Base-by-base conservation (phyloP, 35 echinoderm and acorn worm genomes). In the Heliocidaris erythrogramma region DNA sequence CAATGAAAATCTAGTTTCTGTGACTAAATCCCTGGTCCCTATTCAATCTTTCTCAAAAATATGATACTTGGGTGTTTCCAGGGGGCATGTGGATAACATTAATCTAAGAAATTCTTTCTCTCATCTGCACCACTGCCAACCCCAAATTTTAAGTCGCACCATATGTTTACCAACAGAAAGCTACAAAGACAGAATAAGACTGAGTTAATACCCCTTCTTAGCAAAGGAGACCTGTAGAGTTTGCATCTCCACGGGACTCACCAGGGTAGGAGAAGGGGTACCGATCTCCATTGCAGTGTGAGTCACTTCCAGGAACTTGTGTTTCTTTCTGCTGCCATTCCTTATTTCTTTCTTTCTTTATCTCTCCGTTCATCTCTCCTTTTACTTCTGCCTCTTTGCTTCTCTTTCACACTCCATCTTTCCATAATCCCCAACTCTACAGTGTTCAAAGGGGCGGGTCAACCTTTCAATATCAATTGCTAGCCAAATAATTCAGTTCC, bases 81-180 rank as follows among this genome's bases (percentile, higher is more conserved):
- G 47, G 87, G 87, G 87, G 87, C 87, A 89, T 32, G 87, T 89
- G 87, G 87, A 89, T 47, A 89, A 89, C 47, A 89, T 89, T 89
- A 89, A 89, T 89, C 47, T 89, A 27, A 47, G 87, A 89, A 89
- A 47, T 89, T 89, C 30, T 89, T 89, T 89, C 87, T 89, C 47
- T 89, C 87, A 89, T 42, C 87, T 48, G 32, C 87, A 4, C 47
- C 87, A 89, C 10, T 89, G 87, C 87, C 87, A 89, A 24, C 14
- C 31, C 18, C 17, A 89, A 89, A 35, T 89, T 32, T 89, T 89
- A 89, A 89, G 87, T 89, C 32, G 31, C 87, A 89, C 87, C 87
- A 89, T 42, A 48, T 89, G 87, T 89, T 32, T 13, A 48, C 87
- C 0, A 5, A 78, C 65, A 78, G 65, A 78, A 24, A n/a, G 18